phyloP scores from a whole-genome alignment of 1,140 invertebrate species.

The Brachionus rotundiformis region DNA sequence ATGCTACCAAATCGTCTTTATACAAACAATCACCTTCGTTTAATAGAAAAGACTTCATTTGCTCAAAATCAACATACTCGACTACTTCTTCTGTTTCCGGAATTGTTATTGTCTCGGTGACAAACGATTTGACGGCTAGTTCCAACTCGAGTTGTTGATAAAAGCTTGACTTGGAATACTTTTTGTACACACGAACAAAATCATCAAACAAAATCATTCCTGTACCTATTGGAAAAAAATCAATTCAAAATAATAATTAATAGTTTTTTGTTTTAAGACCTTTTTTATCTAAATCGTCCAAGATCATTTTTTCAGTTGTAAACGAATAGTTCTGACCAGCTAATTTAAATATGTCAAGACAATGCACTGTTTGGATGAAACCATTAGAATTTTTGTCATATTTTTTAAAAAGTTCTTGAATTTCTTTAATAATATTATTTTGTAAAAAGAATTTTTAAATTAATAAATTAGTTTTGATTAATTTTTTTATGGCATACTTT shows the following conservation, averaged over 20 bases:
- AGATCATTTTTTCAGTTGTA: not conserved
- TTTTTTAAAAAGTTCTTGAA: not conserved
- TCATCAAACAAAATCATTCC: conserved; percentile 10
- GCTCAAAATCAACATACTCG: not conserved
- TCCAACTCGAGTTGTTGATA: conserved; percentile 1
- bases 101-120: not conserved
- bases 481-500: not conserved
- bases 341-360: not conserved
- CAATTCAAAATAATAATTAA: too few relatives aligned
- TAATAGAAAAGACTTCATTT: not conserved
- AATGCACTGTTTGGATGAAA: conserved; percentile 14
- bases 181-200: conserved; percentile 3
- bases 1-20: conserved; percentile 2
- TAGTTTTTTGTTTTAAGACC: not conserved
- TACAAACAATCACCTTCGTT: conserved; percentile 4
- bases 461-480: not conserved
- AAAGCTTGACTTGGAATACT: not conserved
- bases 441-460: not conserved
- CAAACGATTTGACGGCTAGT: not conserved
- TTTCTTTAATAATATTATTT: not conserved
- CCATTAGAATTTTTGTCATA: conserved; percentile 1
- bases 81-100: not conserved
- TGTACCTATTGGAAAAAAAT: not conserved
- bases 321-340: conserved; percentile 27
- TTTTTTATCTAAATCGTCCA: not conserved